Evolutionary conservation across 2,797 vertebrate genomes (phyloP).

Genomic region (Clarias pachynema): DNA sequence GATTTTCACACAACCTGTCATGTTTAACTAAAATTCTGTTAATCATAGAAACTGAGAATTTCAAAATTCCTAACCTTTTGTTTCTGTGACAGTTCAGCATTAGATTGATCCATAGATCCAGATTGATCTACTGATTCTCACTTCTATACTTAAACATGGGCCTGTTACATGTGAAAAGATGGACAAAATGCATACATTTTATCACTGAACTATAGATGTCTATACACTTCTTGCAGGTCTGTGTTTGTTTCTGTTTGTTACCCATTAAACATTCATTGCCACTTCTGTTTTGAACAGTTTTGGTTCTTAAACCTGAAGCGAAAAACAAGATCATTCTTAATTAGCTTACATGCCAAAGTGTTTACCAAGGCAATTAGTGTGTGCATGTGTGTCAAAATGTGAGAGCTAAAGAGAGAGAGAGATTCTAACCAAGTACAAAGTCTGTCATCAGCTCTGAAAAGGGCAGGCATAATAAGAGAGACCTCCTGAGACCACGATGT

Average conservation of each 20-base stretch:
- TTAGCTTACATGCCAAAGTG: slow-evolving; percentile 54
- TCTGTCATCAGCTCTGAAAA: not conserved
- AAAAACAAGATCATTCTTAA: not conserved
- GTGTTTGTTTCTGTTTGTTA: not conserved
- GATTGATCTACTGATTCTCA: too few species aligned
- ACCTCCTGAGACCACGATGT: not conserved
- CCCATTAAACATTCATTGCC: not conserved
- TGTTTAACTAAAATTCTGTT: too few species aligned
- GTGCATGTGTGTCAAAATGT: not conserved
- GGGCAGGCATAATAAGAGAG: slow-evolving; percentile 12
- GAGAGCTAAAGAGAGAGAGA: not conserved
- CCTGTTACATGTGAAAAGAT: too few species aligned
- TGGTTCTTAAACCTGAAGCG: not conserved
- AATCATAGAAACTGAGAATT: too few species aligned
- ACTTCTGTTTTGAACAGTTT: not conserved
- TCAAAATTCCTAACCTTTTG: too few species aligned
- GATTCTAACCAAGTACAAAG: not conserved
- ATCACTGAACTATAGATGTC: too few species aligned
- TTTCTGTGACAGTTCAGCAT: too few species aligned
- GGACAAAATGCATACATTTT: too few species aligned
- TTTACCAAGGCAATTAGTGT: slow-evolving; percentile 61
- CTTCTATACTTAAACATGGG: too few species aligned
- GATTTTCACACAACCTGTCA: too few species aligned
- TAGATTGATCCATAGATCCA: too few species aligned
- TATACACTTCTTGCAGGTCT: too few species aligned